Conservation (phyloP, 1,140 invertebrate species). For the Aphelenchoides besseyi region DNA sequence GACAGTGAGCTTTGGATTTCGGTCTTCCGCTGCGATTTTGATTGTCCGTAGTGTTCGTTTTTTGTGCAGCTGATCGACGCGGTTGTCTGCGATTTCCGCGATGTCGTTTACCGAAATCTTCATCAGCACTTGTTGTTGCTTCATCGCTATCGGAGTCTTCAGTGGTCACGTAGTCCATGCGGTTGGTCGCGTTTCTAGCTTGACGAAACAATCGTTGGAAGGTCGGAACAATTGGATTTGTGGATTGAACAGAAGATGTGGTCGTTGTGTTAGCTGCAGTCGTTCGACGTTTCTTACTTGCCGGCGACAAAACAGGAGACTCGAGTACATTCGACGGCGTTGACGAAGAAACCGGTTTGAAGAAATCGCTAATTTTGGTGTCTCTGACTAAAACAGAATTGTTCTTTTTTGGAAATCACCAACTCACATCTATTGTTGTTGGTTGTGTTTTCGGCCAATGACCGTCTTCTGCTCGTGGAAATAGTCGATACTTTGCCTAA, state of each 20-base stretch:
- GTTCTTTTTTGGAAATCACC: background rate
- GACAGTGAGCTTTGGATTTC: background rate
- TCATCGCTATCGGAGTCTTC: background rate
- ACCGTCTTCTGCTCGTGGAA: background rate
- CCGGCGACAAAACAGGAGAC: background rate
- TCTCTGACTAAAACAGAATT: conserved; percentile 1
- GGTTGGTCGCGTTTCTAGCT: background rate
- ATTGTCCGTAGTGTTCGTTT: background rate
- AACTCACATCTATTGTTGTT: conserved; percentile 4
- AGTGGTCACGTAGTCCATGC: background rate
- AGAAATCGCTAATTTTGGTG: conserved; percentile 21
- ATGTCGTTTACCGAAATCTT: background rate
- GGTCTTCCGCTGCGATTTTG: background rate
- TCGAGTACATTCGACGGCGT: conserved; percentile 2
- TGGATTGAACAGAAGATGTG: too few relatives aligned
- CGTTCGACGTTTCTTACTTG: background rate
- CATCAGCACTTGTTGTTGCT: background rate
- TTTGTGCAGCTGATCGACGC: background rate
- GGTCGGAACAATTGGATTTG: background rate
- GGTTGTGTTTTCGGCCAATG: too few relatives aligned
- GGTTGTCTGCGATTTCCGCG: background rate
- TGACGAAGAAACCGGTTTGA: conserved; percentile 8
- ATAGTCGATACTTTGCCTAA: background rate
- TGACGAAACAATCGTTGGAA: background rate
- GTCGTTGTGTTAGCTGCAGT: background rate